Conservation (phyloP, 2,888 invertebrate genomes). For the Acrocera orbiculus region DNA sequence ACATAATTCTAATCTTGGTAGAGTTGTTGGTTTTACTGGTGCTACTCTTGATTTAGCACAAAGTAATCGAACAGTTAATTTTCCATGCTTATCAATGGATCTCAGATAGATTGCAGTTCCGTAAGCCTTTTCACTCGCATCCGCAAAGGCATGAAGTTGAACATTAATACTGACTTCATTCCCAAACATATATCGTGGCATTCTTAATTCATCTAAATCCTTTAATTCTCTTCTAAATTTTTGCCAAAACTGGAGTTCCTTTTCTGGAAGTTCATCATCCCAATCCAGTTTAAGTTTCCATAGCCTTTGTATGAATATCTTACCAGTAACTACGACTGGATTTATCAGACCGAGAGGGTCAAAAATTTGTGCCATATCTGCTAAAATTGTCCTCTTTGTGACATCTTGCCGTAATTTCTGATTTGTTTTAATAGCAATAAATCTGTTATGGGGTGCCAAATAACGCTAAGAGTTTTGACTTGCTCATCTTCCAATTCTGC, state of each 20-base stretch:
- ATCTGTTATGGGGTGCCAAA: not conserved
- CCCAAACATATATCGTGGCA: not conserved
- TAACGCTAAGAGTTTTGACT: not conserved
- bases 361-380: not conserved
- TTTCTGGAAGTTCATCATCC: not conserved
- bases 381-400: slow-evolving; percentile 1
- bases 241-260: not conserved
- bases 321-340: not conserved
- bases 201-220: not conserved
- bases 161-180: not conserved
- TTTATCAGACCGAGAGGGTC: slow-evolving; percentile 2
- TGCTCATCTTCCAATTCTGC: not conserved
- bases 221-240: not conserved
- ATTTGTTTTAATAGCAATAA: not conserved
- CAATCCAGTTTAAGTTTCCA: not conserved
- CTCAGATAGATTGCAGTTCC: slow-evolving; percentile 2
- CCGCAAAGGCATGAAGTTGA: slow-evolving; percentile 3
- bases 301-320: not conserved
- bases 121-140: slow-evolving; percentile 6
- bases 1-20: slow-evolving; percentile 14
- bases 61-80: slow-evolving; percentile 7
- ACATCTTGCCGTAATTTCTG: slow-evolving; percentile 19
- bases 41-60: slow-evolving; percentile 9
- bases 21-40: slow-evolving; percentile 11
- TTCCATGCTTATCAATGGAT: not conserved